These are phyloP conservation scores for Hypomesus transpacificus DNA, from an alignment of 2,113 vertebrate species.

Conservation along the genomic window DNA sequence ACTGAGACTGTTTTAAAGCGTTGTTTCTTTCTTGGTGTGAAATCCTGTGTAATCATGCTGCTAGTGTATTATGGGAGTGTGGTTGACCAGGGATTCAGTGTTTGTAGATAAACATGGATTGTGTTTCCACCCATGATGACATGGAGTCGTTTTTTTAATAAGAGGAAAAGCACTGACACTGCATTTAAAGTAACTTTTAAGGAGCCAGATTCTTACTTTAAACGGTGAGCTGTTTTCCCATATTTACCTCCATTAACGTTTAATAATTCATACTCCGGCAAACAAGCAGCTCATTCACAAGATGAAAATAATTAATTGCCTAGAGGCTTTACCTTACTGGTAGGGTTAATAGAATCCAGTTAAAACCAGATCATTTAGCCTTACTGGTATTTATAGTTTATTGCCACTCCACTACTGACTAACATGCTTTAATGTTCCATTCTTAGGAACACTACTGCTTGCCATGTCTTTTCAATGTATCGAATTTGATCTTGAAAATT, in stretches of 20 bases:
- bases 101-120: not conserved
- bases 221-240: slow-evolving; percentile 22
- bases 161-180: slow-evolving; percentile 21
- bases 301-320: slow-evolving; percentile 20
- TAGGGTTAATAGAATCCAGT: slow-evolving; percentile 13
- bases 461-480: not conserved
- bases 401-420: not conserved
- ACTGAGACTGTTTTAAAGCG: no score
- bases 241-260: slow-evolving; percentile 28
- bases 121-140: slow-evolving; percentile 3
- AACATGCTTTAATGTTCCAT: not conserved
- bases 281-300: slow-evolving; percentile 34
- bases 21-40: no score
- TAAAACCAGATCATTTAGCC: slow-evolving; percentile 11
- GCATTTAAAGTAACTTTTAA: slow-evolving; percentile 20
- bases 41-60: no score
- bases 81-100: not conserved
- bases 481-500: not conserved
- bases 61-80: not conserved
- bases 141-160: slow-evolving; percentile 21
- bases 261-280: slow-evolving; percentile 21
- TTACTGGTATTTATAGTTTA: not conserved
- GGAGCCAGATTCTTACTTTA: slow-evolving; percentile 17
- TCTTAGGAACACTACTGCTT: not conserved
- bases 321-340: slow-evolving; percentile 12